phyloP scores from a whole-genome alignment of 2,113 vertebrate genomes.

The Lagopus leucura region DNA sequence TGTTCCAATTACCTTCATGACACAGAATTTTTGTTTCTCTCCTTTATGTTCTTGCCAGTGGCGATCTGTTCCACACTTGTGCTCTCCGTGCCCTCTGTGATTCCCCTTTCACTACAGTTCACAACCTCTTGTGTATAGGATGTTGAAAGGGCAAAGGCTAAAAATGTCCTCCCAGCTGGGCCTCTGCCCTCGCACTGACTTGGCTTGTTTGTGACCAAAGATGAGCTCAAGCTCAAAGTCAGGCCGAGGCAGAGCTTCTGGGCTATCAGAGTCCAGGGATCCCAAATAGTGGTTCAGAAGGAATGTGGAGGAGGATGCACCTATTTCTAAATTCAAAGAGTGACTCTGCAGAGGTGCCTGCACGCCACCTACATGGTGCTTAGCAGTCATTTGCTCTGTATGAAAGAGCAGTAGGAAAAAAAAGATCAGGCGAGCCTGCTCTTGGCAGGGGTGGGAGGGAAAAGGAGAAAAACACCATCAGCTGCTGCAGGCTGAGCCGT shows the following conservation, averaged over 20 bases:
- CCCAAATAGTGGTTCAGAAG: slow-evolving; percentile 11
- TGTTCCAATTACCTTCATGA: background rate
- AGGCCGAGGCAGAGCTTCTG: background rate
- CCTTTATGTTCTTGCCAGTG: slow-evolving; percentile 31
- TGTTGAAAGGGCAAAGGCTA: slow-evolving; percentile 41
- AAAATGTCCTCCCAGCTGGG: slow-evolving; percentile 46
- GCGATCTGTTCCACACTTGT: slow-evolving; percentile 66
- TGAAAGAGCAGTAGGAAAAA: slow-evolving; percentile 32
- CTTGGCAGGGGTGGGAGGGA: slow-evolving; percentile 63
- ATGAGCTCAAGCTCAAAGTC: background rate
- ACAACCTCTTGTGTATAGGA: slow-evolving; percentile 2
- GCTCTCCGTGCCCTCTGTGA: background rate
- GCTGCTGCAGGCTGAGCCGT: slow-evolving; percentile 12
- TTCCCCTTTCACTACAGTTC: slow-evolving; percentile 44
- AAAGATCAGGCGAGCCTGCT: slow-evolving; percentile 42
- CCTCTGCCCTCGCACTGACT: slow-evolving; percentile 8
- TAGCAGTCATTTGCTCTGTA: slow-evolving; percentile 42
- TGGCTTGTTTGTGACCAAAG: background rate
- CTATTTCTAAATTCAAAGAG: background rate
- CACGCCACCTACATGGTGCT: slow-evolving; percentile 56
- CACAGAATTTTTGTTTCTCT: slow-evolving; percentile 27
- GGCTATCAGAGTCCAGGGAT: background rate
- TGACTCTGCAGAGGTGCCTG: slow-evolving; percentile 23
- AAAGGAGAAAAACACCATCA: slow-evolving; percentile 63
- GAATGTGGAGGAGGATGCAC: background rate